These are phyloP conservation scores for Manacus vitellinus DNA, from an alignment of 2,113 vertebrate genomes.

Conservation along the genomic window DNA sequence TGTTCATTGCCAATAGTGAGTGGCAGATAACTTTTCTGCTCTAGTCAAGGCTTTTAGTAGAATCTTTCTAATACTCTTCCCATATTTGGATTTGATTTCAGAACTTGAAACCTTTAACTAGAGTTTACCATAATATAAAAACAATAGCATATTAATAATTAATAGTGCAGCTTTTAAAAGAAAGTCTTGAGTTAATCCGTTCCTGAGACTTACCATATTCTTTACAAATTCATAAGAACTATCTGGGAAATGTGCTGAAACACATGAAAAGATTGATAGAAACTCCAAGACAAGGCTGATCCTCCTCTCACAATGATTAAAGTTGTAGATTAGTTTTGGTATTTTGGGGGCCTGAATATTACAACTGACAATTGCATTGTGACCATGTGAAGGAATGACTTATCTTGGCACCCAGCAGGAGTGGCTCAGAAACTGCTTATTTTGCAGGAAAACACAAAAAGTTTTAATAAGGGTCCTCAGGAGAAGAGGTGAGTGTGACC, in stretches of 20 bases:
- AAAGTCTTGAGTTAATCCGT: neutral
- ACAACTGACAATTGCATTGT: neutral
- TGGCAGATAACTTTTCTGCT: neutral
- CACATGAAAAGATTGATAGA: neutral
- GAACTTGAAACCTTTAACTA: slow-evolving; percentile 36
- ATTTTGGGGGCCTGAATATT: neutral
- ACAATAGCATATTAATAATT: slow-evolving; percentile 5
- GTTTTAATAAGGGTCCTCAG: neutral
- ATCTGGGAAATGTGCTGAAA: slow-evolving; percentile 38
- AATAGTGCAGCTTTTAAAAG: slow-evolving; percentile 34
- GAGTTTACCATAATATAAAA: slow-evolving; percentile 35
- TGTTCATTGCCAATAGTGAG: neutral
- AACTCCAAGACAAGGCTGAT: slow-evolving; percentile 9
- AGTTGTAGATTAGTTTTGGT: neutral
- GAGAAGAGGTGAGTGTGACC: neutral
- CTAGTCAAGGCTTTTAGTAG: neutral
- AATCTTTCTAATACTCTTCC: neutral
- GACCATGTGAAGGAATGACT: neutral
- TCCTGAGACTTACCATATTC: slow-evolving; percentile 14
- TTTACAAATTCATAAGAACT: slow-evolving; percentile 48
- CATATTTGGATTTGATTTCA: slow-evolving; percentile 22
- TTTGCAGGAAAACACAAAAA: neutral
- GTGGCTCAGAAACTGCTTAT: neutral
- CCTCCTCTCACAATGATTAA: neutral
- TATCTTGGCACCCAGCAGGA: neutral